Conservation (phyloP, 2,113 vertebrate genomes). For the Fulica atra region DNA sequence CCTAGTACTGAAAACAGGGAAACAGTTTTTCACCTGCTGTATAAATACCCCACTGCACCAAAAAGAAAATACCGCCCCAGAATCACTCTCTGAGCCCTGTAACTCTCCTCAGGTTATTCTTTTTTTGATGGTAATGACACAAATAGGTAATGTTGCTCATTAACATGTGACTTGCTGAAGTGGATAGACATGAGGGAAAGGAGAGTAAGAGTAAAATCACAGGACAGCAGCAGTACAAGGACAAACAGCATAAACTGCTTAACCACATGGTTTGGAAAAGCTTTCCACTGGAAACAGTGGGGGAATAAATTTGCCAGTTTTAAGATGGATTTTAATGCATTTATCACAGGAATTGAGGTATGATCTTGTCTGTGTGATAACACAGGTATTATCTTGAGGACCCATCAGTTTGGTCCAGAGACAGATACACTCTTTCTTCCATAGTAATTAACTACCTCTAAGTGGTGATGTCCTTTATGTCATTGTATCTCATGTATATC, state of each 20-base stretch:
- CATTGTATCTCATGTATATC: slow-evolving; percentile 10
- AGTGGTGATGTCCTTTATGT: background rate
- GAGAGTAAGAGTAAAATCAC: background rate
- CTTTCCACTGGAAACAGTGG: background rate
- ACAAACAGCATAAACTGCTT: background rate
- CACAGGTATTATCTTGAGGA: background rate
- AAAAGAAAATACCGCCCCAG: background rate
- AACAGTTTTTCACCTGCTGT: background rate
- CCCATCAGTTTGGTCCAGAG: background rate
- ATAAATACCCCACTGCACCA: background rate
- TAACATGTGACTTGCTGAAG: background rate
- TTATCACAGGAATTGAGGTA: background rate
- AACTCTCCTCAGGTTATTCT: background rate
- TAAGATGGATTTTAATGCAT: background rate
- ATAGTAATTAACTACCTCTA: slow-evolving; percentile 23
- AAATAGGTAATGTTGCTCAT: background rate
- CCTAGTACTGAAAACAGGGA: background rate
- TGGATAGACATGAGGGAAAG: background rate
- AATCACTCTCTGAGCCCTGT: background rate
- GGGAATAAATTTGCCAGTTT: background rate
- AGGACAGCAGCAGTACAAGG: background rate
- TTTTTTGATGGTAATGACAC: background rate
- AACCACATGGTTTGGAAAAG: background rate
- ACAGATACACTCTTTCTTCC: background rate
- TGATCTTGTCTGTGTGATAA: background rate